Conservation (phyloP, 2,888 invertebrate genomes). For the Nephrotoma appendiculata region DNA sequence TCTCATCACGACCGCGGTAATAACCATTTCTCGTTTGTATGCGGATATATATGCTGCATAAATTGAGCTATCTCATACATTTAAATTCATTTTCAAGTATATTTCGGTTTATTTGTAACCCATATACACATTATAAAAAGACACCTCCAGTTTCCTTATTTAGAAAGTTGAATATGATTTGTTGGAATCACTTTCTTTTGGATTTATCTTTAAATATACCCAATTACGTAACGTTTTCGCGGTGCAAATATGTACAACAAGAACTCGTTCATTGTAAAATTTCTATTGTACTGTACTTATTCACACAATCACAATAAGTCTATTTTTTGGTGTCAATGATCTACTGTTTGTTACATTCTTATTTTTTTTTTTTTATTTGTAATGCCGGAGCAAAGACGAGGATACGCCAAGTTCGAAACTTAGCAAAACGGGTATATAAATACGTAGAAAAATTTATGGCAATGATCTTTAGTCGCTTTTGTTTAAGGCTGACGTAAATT, state of each 20-base stretch:
- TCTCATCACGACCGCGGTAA: background rate
- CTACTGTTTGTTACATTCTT: background rate
- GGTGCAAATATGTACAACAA: background rate
- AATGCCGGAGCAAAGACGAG: too few relatives aligned
- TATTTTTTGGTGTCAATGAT: background rate
- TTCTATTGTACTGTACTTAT: background rate
- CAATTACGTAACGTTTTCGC: background rate
- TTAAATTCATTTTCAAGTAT: background rate
- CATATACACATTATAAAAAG: background rate
- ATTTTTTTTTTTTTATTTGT: too few relatives aligned
- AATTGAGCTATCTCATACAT: background rate
- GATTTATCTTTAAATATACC: background rate
- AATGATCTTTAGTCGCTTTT: too few relatives aligned
- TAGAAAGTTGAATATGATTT: background rate
- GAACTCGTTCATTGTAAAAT: background rate
- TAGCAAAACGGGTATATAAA: too few relatives aligned
- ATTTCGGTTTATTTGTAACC: background rate
- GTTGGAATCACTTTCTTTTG: background rate
- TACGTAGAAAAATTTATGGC: too few relatives aligned
- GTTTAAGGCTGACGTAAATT: too few relatives aligned
- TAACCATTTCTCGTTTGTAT: background rate
- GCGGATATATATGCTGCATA: background rate
- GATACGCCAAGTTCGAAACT: too few relatives aligned
- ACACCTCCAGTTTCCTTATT: background rate
- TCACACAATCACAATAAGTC: background rate